These are phyloP conservation scores for Pogonocherus hispidulus DNA, from an alignment of 2,888 invertebrate genomes.

Conservation along the genomic window DNA sequence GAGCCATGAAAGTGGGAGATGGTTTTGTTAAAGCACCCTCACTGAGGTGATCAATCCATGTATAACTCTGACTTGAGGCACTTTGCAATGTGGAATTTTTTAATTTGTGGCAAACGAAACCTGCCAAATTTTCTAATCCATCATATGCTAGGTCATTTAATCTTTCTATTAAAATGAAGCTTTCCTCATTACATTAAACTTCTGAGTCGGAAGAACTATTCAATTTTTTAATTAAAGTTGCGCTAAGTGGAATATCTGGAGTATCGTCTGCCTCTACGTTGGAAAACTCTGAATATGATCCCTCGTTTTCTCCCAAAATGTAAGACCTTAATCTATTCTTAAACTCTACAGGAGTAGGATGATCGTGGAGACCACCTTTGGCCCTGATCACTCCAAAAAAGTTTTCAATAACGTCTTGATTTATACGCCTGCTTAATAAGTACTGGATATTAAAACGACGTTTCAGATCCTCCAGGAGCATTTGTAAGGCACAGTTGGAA, in stretches of 20 bases:
- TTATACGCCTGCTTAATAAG: conserved; percentile 23
- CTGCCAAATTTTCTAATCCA: conserved; percentile 39
- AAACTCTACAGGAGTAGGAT: conserved; percentile 38
- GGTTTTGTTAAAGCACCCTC: conserved; percentile 9
- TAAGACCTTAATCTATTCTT: conserved; percentile 38
- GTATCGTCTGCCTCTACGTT: conserved; percentile 37
- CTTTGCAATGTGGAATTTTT: neutral
- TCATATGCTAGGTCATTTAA: conserved; percentile 31
- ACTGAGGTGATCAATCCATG: conserved; percentile 1
- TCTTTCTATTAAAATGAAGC: too few species aligned
- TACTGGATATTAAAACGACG: neutral
- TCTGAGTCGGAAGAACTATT: too few species aligned
- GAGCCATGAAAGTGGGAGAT: neutral
- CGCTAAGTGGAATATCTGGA: conserved; percentile 32
- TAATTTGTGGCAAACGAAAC: conserved; percentile 32
- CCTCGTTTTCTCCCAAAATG: conserved; percentile 39
- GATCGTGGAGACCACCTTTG: conserved; percentile 47
- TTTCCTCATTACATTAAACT: too few species aligned
- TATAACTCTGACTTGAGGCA: neutral
- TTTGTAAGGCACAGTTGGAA: conserved; percentile 1
- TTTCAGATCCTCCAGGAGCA: neutral
- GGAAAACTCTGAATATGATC: conserved; percentile 32
- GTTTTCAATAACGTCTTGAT: conserved; percentile 37
- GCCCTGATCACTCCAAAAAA: conserved; percentile 47
- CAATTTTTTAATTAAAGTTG: conserved; percentile 14